Conservation (phyloP, 2,113 vertebrate genomes). For the Enhydra lutris region DNA sequence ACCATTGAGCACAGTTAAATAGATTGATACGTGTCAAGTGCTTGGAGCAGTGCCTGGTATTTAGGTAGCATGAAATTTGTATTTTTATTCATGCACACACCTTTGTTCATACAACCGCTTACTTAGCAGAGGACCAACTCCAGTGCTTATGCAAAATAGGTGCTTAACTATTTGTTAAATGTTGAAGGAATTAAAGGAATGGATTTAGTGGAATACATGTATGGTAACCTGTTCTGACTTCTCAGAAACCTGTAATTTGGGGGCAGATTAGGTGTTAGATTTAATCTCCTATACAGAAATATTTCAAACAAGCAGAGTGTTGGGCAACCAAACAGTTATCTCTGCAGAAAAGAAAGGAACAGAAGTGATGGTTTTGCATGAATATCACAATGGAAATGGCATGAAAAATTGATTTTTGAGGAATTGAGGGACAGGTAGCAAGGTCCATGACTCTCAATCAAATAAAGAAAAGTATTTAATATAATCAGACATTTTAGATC, state of each 20-base stretch:
- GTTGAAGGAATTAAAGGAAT: neutral
- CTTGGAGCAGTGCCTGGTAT: neutral
- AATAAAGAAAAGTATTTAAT: slow-evolving; percentile 1
- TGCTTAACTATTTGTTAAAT: neutral
- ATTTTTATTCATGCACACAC: neutral
- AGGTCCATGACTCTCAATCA: neutral
- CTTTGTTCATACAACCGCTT: neutral
- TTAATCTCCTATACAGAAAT: neutral
- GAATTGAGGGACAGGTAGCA: neutral
- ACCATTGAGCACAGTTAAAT: neutral
- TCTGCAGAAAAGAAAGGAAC: neutral
- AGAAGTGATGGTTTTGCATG: neutral
- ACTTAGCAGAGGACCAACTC: neutral
- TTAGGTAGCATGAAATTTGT: neutral
- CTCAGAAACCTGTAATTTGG: neutral
- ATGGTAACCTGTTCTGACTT: neutral
- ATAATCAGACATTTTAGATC: neutral
- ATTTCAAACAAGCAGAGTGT: neutral
- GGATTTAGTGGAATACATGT: neutral
- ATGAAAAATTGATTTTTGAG: neutral
- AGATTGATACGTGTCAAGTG: neutral
- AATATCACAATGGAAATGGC: neutral
- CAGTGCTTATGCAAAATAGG: neutral
- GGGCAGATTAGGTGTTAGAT: neutral
- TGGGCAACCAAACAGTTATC: neutral